Base-by-base conservation (phyloP, 2,797 vertebrate genomes). In the Heterohyrax brucei region DNA sequence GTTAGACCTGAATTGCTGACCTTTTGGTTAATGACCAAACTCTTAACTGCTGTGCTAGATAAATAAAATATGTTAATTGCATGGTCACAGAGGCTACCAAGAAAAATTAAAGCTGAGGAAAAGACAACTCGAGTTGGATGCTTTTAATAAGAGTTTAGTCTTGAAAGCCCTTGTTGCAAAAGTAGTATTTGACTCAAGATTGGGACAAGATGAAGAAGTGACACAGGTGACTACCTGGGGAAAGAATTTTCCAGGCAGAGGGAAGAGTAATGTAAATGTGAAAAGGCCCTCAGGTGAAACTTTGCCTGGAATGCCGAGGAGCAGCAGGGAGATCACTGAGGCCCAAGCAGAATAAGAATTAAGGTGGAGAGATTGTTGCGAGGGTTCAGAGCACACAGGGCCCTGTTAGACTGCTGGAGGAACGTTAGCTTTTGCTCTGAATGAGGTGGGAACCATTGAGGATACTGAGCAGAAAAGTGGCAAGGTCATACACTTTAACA, bases 161-260 rank as follows among this genome's bases (percentile, higher is more conserved):
- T 90, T 50, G 53, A 91, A 92, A 83, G 64, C 0, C 26, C 44
- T 88, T 44, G 50, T 9, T 77, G 46, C 53, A 89, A 61, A 94
- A 82, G 2, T 18, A 76, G n/a, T 10, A 64, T 76, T 44, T 87
- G 4, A 87, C 64, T 89, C 75, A 84, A 92, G 30, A 83, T 12
- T 26, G n/a, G 2, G 16, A 46, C n/a, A 28, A 33, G 70, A 76
- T 22, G 26, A 87, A 8, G 46, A 18, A 79, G 8, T 10, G 39
- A 59, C 9, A 21, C 5, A 70, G 26, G 61, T 33, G 44, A 92
- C 8, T 76, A n/a, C 18, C 33, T 79, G 26, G 4, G 26, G 10
- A 9, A 33, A 56, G 9, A 44, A 24, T 7, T 46, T 44, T 86
- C 8, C 33, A 84, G 73, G 16, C 9, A 64, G n/a, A 78, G 2